Conservation (phyloP, 2,888 invertebrate species). For the Catocala fraxini region DNA sequence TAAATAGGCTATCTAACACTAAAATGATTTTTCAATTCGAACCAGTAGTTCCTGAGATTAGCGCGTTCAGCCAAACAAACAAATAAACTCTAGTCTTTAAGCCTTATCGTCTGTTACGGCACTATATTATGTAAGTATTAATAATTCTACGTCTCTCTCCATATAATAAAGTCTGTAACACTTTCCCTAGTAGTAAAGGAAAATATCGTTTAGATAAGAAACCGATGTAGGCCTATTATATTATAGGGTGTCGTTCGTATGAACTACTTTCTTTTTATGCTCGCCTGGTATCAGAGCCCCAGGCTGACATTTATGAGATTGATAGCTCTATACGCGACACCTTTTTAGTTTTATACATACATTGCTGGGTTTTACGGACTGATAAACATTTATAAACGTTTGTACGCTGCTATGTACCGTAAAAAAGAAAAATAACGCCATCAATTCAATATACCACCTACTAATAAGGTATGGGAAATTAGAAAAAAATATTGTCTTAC, state of each 20-base stretch:
- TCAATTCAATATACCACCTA: too few species aligned
- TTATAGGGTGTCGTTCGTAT: slow-evolving; percentile 22
- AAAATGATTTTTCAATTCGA: too few species aligned
- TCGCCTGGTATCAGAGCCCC: slow-evolving; percentile 31
- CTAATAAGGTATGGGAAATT: too few species aligned
- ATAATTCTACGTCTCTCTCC: not conserved
- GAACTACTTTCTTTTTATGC: slow-evolving; percentile 34
- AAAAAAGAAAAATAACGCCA: too few species aligned
- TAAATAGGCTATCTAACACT: too few species aligned
- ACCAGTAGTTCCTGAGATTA: too few species aligned
- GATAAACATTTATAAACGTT: not conserved
- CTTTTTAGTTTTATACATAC: slow-evolving; percentile 1
- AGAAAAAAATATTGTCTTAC: not conserved
- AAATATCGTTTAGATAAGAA: slow-evolving; percentile 41
- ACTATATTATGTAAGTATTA: not conserved
- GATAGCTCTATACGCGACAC: slow-evolving; percentile 25
- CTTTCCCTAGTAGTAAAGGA: slow-evolving; percentile 3
- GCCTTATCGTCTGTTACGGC: too few species aligned
- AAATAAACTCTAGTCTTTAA: too few species aligned
- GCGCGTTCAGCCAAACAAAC: too few species aligned
- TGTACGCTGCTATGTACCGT: too few species aligned
- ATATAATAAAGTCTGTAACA: not conserved
- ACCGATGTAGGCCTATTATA: slow-evolving; percentile 15
- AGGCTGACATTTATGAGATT: slow-evolving; percentile 36
- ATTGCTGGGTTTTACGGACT: too few species aligned